Evolutionary conservation across 2,113 vertebrate genomes (phyloP).

Genomic region (Ivindomyrus marchei): DNA sequence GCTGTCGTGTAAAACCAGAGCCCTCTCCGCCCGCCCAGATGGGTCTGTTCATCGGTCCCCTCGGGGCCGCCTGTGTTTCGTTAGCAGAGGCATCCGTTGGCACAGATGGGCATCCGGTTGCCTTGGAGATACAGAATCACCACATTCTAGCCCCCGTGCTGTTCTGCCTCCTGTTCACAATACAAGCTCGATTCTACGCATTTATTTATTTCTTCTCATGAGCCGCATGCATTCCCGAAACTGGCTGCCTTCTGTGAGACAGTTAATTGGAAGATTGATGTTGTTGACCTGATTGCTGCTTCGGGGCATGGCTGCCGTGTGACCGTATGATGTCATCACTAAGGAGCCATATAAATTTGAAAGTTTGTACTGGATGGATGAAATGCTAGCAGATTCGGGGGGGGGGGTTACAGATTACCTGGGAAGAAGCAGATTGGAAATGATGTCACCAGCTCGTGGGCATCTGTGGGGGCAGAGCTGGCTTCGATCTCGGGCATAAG

Average conservation of each 20-base stretch:
- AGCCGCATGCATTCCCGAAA: not conserved
- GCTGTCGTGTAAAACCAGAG: not conserved
- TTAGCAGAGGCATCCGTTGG: not conserved
- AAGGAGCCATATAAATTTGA: not conserved
- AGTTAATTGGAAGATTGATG: not conserved
- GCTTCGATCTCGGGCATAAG: not conserved
- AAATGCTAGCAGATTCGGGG: not conserved
- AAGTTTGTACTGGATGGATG: not conserved
- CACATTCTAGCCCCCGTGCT: not conserved
- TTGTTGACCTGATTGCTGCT: not conserved
- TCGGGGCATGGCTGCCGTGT: not conserved
- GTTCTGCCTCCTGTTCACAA: not conserved
- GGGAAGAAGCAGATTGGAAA: slow-evolving; percentile 2
- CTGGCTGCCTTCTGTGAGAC: not conserved
- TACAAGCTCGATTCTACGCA: not conserved
- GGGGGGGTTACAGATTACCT: not conserved
- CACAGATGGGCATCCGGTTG: not conserved
- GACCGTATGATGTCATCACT: not conserved
- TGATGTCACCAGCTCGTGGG: not conserved
- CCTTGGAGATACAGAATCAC: not conserved
- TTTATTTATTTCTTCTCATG: not conserved
- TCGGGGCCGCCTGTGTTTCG: not conserved
- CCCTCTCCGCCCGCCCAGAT: not conserved
- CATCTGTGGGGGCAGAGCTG: not conserved
- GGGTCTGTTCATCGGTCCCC: not conserved